Base-by-base conservation (phyloP, 2,888 invertebrate genomes). In the Branchipolynoe longqiensis region DNA sequence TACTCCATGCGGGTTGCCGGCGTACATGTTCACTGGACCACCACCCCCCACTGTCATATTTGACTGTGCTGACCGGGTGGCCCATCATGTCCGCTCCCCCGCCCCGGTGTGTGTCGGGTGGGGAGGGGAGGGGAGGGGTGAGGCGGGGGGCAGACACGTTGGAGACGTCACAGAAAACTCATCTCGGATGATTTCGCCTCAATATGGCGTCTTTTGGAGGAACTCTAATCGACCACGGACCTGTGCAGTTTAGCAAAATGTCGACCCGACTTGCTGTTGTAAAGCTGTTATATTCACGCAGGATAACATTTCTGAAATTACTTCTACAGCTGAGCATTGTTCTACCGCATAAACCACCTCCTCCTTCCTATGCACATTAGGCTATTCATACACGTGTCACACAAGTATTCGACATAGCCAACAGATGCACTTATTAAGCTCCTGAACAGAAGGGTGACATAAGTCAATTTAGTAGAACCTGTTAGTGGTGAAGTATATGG, bases 181-280 rank as follows among this genome's bases (percentile, higher is more conserved):
- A 31, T 36, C 14, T 36, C 82, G 82, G 48, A 22, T 82, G 82
- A 82, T 82, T 82, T 58, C 56, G n/a, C 36, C 54, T 82, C 82
- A 58, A 82, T 82, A 58, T 82, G 82, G 82, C 58, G 18, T 33
- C 59, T 36, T 82, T 58, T 58, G 82, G 58, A 22, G 12, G 82
- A 48, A 25, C 59, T 56, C 69, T 78, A 78, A 78, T 78, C 78
- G 78, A 48, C 78, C 78, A 78, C 78, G 48, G 41, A 78, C 78
- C 14, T 18, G 54, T n/a, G 78, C 78, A 28, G 18, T 48, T 48
- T 22, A 33, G 31, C 31, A 48, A 48, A 78, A 78, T 78, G 31
- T 78, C 28, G 78, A 41, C 78, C 28, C 48, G 48, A 54, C n/a
- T 12, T 18, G 48, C 48, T 18, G 48, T 8, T 18, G 8, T 48